A percentile compares a stretch with the other conserved stretches of the same genome.
Evolutionary conservation across 2,113 vertebrate genomes (phyloP).

Genomic region (Regulus satrapa): DNA sequence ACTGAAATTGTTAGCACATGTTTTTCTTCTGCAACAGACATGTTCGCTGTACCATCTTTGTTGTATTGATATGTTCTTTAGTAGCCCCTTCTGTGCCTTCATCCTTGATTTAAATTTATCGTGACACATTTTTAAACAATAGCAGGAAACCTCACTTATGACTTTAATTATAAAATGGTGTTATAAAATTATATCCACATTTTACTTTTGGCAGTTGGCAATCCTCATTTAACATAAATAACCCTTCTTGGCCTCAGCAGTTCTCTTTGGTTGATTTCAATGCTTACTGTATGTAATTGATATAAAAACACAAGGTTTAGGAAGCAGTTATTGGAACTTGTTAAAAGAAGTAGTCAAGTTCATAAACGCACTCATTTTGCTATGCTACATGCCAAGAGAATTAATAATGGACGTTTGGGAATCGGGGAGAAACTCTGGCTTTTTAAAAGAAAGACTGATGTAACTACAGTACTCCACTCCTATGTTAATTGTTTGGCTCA

Average conservation of each 20-base stretch:
- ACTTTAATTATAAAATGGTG: conserved; percentile 84
- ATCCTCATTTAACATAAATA: conserved; percentile 68
- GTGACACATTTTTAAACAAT: conserved; percentile 83
- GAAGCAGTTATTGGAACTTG: conserved; percentile 81
- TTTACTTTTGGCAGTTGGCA: conserved; percentile 75
- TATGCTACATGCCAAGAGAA: conserved; percentile 73
- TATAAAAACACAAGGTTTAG: conserved; percentile 80
- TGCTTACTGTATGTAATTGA: conserved; percentile 79
- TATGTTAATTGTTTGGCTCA: conserved; percentile 65
- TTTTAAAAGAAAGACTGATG: conserved; percentile 69
- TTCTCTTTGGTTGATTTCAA: conserved; percentile 74
- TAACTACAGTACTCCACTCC: conserved; percentile 59
- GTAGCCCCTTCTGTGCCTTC: conserved; percentile 64
- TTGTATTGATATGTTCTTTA: conserved; percentile 67
- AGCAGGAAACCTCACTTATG: conserved; percentile 84
- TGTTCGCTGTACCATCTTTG: conserved; percentile 65
- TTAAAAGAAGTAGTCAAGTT: conserved; percentile 81
- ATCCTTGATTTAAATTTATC: conserved; percentile 79
- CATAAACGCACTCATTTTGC: conserved; percentile 76
- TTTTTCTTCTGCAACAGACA: conserved; percentile 61
- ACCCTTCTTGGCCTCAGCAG: conserved; percentile 68
- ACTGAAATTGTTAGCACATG: conserved; percentile 80
- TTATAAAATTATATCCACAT: conserved; percentile 86
- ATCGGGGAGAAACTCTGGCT: conserved; percentile 62
- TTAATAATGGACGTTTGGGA: conserved; percentile 73